Base-by-base conservation (phyloP, 2,113 vertebrate species). In the Illadopsis cleaveri region DNA sequence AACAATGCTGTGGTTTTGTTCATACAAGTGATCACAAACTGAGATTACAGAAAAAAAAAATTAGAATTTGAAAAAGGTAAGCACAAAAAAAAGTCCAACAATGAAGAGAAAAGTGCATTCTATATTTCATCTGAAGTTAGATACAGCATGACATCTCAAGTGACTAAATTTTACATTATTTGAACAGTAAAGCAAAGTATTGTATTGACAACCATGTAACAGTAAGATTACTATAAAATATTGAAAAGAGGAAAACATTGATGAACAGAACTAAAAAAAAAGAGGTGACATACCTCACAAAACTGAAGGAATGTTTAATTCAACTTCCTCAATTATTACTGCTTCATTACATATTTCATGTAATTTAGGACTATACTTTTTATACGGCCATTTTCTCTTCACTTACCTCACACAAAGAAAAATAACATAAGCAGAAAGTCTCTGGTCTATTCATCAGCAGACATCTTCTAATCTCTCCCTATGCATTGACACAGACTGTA, bases 381-480 rank as follows among this genome's bases (percentile, higher is more conserved):
- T 57, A 18, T 5, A 54, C 51, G 48, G 73, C 33, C 23, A 87
- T 68, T 86, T 93, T 86, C 60, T 93, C 56, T 84, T 91, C 72
- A 81, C 35, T 73, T 66, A 50, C 35, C 25, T 70, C 65, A 94
- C 31, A 82, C 82, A 95, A 85, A 92, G 44, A 64, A 91, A 93
- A 80, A 86, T 45, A 90, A 69, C 37, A 57, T 22, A 82, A 72
- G 57, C 65, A 82, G 89, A 86, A 48, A 58, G 21, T 69, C 50
- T 86, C 38, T 31, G 25, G 79, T 42, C 92, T 85, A 61, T 92
- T 93, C 85, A 90, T 75, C 82, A 95, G 71, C 68, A 93, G 30
- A 61, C 79, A 92, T 86, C 40, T 86, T 82, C 77, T 73, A 65
- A 93, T 64, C 94, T 90, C 89, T 90, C 68, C 58, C 45, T 38